phyloP scores from a whole-genome alignment of 2,113 vertebrate genomes.

The Chrysochloris asiatica region DNA sequence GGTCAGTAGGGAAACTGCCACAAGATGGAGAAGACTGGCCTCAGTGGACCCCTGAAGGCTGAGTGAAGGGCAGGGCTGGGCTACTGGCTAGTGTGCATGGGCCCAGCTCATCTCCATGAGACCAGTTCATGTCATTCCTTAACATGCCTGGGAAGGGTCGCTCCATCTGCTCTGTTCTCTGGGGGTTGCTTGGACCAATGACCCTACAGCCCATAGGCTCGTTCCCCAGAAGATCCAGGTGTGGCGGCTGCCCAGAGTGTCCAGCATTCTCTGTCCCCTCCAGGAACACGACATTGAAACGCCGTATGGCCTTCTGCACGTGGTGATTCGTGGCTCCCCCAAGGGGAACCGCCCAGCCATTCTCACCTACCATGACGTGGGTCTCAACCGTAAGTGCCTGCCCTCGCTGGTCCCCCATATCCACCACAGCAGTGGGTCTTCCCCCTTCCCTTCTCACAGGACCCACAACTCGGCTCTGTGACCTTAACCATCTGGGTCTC shows the following conservation, averaged over 20 bases:
- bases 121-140: background rate
- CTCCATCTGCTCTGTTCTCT: background rate
- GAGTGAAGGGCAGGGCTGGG: background rate
- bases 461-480: background rate
- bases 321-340: constrained; percentile 95
- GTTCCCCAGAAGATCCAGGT: background rate
- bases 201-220: background rate
- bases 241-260: background rate
- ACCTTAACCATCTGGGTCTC: background rate
- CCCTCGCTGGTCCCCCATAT: fast-evolving
- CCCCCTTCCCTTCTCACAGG: background rate
- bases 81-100: too few species aligned
- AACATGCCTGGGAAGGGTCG: background rate
- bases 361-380: constrained; percentile 97
- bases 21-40: background rate
- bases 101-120: fast-evolving
- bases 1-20: background rate
- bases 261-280: background rate
- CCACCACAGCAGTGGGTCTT: background rate
- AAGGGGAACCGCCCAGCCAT: constrained; percentile 97
- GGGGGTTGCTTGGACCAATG: background rate
- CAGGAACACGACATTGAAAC: constrained; percentile 99
- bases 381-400: constrained; percentile 94
- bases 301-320: constrained; percentile 95
- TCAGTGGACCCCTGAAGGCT: background rate